Percentiles rank a stretch among this genome's conserved stretches.
Conservation (phyloP, 2,888 invertebrate species). For the Candidula unifasciata region DNA sequence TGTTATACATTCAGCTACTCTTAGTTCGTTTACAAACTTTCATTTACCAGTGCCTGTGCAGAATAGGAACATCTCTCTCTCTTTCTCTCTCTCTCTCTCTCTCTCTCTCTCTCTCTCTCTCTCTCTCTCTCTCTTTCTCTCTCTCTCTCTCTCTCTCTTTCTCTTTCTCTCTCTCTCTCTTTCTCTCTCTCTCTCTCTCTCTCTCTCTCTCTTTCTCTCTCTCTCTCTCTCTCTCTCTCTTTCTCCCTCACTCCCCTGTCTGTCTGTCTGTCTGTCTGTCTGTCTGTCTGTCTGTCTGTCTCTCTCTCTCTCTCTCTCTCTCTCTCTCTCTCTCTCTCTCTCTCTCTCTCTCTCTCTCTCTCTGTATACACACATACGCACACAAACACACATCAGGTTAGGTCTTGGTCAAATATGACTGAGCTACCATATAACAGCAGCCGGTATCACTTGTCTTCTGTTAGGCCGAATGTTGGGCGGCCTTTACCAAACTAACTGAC, state of each 20-base stretch:
- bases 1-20: no score
- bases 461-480: no score
- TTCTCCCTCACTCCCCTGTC: not conserved
- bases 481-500: no score
- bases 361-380: no score
- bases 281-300: constrained; percentile 33
- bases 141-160: not conserved
- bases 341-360: no score
- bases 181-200: not conserved
- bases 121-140: not conserved
- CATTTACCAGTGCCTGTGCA: no score
- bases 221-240: not conserved
- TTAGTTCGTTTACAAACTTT: no score
- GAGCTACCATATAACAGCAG: no score
- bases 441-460: no score
- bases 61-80: no score
- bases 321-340: not conserved
- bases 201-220: not conserved
- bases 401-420: no score
- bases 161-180: not conserved
- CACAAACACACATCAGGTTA: no score
- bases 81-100: not conserved
- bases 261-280: not conserved
- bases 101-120: not conserved
- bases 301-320: constrained; percentile 35